A percentile compares a stretch with the other conserved stretches of the same genome.
Evolutionary conservation across 2,888 invertebrate genomes (phyloP).

Genomic region (Ephialtes manifestator): DNA sequence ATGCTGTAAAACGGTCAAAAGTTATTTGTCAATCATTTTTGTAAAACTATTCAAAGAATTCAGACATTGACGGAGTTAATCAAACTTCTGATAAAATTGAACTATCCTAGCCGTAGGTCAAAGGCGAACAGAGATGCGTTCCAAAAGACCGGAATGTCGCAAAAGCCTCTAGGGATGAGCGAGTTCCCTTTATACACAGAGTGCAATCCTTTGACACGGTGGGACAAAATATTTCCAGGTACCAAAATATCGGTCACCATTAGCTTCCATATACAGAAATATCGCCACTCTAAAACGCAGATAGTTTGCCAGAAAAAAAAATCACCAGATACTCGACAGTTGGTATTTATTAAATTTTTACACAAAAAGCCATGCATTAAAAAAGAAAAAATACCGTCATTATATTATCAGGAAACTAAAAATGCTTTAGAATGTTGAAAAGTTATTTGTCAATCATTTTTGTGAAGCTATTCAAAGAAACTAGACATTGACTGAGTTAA

Average conservation of each 20-base stretch:
- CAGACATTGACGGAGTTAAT: no score
- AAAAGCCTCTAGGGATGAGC: no score
- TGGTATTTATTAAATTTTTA: background rate
- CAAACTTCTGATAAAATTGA: background rate
- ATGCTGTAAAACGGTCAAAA: background rate
- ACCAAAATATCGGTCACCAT: conserved; percentile 61
- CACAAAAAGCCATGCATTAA: background rate
- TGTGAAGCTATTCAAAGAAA: no score
- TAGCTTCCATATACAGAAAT: conserved; percentile 31
- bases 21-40: background rate
- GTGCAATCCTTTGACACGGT: no score
- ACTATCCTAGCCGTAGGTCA: background rate
- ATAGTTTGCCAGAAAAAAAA: background rate
- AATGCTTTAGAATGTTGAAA: background rate
- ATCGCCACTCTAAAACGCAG: conserved; percentile 11
- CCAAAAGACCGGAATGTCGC: background rate
- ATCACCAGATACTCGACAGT: background rate
- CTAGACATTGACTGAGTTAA: no score
- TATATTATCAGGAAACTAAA: background rate
- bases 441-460: background rate
- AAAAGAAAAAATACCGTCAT: background rate
- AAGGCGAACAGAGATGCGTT: background rate
- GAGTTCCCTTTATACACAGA: no score
- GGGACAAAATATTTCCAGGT: conserved; percentile 60
- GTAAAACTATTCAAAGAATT: no score